These are phyloP conservation scores for Anolis sagrei DNA, from an alignment of 2,113 vertebrate genomes.

Conservation along the genomic window DNA sequence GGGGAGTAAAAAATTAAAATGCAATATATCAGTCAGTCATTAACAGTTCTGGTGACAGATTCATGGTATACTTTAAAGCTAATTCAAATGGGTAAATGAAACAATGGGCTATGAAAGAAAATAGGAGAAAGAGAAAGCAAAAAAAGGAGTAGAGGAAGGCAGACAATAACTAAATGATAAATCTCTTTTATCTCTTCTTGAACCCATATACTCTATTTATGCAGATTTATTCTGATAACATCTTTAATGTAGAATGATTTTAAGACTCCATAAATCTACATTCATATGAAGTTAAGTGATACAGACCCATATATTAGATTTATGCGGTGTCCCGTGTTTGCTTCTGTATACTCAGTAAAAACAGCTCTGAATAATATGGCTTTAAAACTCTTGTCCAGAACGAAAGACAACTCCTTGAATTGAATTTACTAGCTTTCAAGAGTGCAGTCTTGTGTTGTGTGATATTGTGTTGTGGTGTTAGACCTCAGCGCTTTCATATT, in stretches of 20 bases:
- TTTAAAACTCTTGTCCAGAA: neutral
- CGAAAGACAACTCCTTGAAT: neutral
- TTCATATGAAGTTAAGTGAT: neutral
- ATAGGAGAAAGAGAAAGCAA: neutral
- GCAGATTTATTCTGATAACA: constrained; percentile 15
- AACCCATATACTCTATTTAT: neutral
- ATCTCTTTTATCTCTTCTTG: neutral
- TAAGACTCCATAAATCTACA: neutral
- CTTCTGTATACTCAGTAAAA: neutral
- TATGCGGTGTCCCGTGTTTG: neutral
- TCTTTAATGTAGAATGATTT: constrained; percentile 1
- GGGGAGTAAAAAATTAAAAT: neutral
- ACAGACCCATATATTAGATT: neutral
- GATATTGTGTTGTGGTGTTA: constrained; percentile 1
- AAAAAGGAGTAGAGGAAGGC: too few relatives aligned
- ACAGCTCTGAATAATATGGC: neutral
- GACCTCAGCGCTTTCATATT: neutral
- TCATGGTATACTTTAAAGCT: neutral
- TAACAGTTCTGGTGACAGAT: neutral
- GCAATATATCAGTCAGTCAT: neutral
- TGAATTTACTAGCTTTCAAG: neutral
- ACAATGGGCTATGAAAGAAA: neutral
- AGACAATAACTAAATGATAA: neutral
- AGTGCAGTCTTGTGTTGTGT: neutral
- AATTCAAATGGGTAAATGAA: neutral